Conservation (phyloP, 2,888 invertebrate genomes). For the Antheraea yamamai region DNA sequence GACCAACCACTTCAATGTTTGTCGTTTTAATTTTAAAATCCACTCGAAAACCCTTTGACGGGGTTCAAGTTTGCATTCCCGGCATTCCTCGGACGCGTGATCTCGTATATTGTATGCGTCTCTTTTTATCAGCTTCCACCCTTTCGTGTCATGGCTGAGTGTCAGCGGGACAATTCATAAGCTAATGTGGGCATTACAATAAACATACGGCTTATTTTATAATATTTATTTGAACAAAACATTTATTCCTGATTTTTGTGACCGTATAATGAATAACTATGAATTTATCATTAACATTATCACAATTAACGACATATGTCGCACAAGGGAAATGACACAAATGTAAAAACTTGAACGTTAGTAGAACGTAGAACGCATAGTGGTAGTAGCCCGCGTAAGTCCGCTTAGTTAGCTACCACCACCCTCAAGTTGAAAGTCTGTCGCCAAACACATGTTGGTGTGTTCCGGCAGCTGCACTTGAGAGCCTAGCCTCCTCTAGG, state of each 20-base stretch:
- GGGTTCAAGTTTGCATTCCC: conserved; percentile 69
- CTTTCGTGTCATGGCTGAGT: conserved; percentile 41
- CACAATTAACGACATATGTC: background rate
- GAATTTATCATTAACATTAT: background rate
- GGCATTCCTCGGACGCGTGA: conserved; percentile 65
- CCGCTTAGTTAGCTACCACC: no score
- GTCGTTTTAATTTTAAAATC: conserved; percentile 76
- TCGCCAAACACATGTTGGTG: no score
- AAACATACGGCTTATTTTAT: background rate
- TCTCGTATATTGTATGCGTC: conserved; percentile 49
- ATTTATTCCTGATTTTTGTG: background rate
- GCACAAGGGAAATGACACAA: background rate
- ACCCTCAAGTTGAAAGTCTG: no score
- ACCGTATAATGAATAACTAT: background rate
- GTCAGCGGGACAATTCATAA: conserved; percentile 3
- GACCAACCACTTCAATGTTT: conserved; percentile 59
- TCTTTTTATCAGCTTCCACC: conserved; percentile 45
- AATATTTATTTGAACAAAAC: background rate
- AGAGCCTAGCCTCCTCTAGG: no score
- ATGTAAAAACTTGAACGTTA: no score
- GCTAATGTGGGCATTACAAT: background rate
- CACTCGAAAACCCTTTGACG: conserved; percentile 69
- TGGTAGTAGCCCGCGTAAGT: no score
- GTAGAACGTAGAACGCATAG: no score
- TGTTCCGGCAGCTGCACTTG: no score